phyloP scores from a whole-genome alignment of 1,140 invertebrate genomes.

The Heliconius hermathena region DNA sequence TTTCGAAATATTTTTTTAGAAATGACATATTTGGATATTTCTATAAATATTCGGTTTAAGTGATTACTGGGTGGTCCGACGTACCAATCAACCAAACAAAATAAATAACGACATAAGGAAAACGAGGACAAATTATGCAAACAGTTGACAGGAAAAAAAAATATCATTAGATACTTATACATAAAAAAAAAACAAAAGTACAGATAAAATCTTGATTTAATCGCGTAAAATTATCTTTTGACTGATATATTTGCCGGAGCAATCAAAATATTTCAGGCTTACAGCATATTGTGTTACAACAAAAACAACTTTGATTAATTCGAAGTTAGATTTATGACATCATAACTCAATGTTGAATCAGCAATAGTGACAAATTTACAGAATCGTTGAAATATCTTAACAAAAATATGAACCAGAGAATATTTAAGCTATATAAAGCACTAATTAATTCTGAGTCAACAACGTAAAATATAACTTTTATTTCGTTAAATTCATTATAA shows the following conservation, averaged over 20 bases:
- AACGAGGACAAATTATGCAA: not conserved
- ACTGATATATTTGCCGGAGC: not conserved
- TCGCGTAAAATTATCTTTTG: not conserved
- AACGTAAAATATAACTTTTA: not conserved
- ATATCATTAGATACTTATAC: too few relatives aligned
- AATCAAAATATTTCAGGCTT: constrained; percentile 7
- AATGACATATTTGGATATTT: not conserved
- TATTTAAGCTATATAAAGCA: too few relatives aligned
- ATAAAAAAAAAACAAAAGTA: not conserved
- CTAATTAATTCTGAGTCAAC: not conserved
- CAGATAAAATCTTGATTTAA: not conserved
- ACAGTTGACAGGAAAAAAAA: not conserved
- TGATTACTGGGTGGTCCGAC: too few relatives aligned
- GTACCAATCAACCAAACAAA: too few relatives aligned
- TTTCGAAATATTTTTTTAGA: not conserved
- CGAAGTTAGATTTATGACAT: constrained; percentile 64
- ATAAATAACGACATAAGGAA: not conserved
- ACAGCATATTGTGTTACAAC: constrained; percentile 30
- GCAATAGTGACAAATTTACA: constrained; percentile 30
- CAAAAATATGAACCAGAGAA: not conserved
- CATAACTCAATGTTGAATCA: constrained; percentile 62
- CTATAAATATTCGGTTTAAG: too few relatives aligned
- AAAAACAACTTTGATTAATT: constrained; percentile 70
- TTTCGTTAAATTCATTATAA: not conserved
- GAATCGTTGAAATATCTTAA: not conserved